Conservation (phyloP, 2,113 vertebrate genomes). For the Patagioenas fasciata region DNA sequence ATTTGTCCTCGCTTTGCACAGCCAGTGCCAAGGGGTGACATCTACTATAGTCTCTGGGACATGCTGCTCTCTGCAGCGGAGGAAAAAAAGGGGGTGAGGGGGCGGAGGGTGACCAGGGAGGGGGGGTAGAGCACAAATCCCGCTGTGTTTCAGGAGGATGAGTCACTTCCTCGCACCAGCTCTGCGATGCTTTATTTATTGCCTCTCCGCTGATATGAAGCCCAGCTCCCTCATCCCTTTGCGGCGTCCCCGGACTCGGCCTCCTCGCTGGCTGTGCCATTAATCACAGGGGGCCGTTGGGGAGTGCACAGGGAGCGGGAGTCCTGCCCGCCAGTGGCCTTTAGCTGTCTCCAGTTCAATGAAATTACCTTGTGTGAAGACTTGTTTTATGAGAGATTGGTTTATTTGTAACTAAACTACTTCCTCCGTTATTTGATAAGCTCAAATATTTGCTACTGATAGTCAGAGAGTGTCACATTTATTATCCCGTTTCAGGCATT, state of each 20-base stretch:
- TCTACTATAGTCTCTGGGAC: constrained; percentile 80
- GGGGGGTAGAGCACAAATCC: constrained; percentile 57
- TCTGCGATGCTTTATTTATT: constrained; percentile 77
- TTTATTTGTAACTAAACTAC: constrained; percentile 88
- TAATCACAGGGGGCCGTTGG: constrained; percentile 73
- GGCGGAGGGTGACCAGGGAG: background rate
- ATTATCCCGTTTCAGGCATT: constrained; percentile 76
- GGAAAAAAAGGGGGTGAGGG: background rate
- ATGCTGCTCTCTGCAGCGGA: constrained; percentile 62
- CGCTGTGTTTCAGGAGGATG: constrained; percentile 77
- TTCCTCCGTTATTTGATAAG: constrained; percentile 87
- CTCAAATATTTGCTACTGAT: constrained; percentile 87
- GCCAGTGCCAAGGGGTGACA: constrained; percentile 85
- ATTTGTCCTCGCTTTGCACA: constrained; percentile 74
- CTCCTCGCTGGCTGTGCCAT: constrained; percentile 70
- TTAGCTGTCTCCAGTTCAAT: constrained; percentile 80
- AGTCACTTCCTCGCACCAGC: constrained; percentile 80
- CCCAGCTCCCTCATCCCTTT: constrained; percentile 39
- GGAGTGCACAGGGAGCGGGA: constrained; percentile 66
- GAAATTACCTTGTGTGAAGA: constrained; percentile 79
- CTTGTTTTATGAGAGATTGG: constrained; percentile 84
- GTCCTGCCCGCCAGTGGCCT: constrained; percentile 74
- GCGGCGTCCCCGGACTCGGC: constrained; percentile 28
- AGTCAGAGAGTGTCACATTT: constrained; percentile 83
- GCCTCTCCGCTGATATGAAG: constrained; percentile 70